Conservation (phyloP, 2,113 vertebrate species). For the Oophaga pumilio region DNA sequence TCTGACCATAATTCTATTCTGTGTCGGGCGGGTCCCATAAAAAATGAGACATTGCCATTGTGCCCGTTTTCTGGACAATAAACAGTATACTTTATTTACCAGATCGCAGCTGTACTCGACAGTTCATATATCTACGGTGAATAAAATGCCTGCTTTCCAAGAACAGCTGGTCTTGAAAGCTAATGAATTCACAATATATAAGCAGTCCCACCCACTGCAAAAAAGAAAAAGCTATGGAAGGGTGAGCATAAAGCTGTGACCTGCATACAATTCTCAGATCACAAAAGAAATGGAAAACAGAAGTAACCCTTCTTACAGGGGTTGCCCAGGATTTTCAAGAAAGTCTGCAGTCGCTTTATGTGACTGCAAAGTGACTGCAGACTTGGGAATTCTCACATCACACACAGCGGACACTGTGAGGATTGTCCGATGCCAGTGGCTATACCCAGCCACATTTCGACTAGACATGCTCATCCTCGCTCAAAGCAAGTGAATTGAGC, state of each 20-base stretch:
- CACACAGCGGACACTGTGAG: too few species aligned
- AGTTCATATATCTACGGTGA: constrained; percentile 42
- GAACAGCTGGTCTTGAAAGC: constrained; percentile 41
- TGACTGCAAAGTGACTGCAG: too few species aligned
- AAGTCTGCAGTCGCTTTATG: too few species aligned
- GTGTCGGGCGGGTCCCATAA: not conserved
- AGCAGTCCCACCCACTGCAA: not conserved
- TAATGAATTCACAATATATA: constrained; percentile 23
- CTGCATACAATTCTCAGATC: not conserved
- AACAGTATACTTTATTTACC: constrained; percentile 23
- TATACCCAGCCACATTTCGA: too few species aligned
- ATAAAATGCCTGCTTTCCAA: constrained; percentile 40
- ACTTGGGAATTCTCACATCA: too few species aligned
- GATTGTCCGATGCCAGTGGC: too few species aligned
- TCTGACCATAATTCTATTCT: not conserved
- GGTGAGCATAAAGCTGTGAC: not conserved
- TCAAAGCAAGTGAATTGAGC: too few species aligned
- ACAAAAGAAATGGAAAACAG: not conserved
- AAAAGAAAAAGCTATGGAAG: not conserved
- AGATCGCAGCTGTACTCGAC: constrained; percentile 45
- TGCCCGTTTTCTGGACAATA: not conserved
- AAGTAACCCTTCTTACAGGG: not conserved
- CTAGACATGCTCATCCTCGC: too few species aligned
- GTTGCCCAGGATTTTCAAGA: too few species aligned
- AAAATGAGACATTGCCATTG: constrained; percentile 41